phyloP scores from a whole-genome alignment of 2,888 invertebrate species.

The Agrenia bidenticulata region DNA sequence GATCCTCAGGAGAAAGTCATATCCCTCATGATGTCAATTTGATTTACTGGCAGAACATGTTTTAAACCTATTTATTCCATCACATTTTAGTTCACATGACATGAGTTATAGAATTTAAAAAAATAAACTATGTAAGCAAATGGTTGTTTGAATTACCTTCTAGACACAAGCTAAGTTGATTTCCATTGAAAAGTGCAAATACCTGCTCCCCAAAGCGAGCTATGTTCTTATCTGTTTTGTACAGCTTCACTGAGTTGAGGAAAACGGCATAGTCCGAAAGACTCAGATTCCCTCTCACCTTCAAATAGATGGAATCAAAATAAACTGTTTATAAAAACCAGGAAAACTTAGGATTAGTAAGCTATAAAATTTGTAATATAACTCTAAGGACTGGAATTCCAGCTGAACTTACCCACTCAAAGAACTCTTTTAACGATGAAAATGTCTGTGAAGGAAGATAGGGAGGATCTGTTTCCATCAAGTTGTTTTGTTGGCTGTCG shows the following conservation, averaged over 20 bases:
- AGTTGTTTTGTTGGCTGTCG: not conserved
- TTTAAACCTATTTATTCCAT: too few relatives aligned
- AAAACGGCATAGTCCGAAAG: slow-evolving; percentile 2
- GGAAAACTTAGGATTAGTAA: too few relatives aligned
- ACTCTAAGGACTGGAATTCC: not conserved
- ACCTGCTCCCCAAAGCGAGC: not conserved
- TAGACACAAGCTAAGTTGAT: not conserved
- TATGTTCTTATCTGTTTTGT: slow-evolving; percentile 7
- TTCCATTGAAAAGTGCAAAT: not conserved
- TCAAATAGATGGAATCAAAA: not conserved
- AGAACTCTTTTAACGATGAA: slow-evolving; percentile 4
- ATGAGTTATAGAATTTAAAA: too few relatives aligned
- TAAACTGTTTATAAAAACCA: not conserved
- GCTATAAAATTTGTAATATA: not conserved
- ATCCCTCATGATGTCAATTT: too few relatives aligned
- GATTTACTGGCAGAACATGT: too few relatives aligned
- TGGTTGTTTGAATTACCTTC: too few relatives aligned
- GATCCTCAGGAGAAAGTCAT: too few relatives aligned
- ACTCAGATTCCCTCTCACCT: slow-evolving; percentile 9
- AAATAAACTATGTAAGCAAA: too few relatives aligned
- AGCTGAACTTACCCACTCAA: not conserved
- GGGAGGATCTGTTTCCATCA: slow-evolving; percentile 2
- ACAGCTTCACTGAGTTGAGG: slow-evolving; percentile 1
- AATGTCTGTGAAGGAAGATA: not conserved
- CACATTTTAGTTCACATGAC: too few relatives aligned